Conservation (phyloP, 2,113 vertebrate genomes). For the Turdus rufiventris region DNA sequence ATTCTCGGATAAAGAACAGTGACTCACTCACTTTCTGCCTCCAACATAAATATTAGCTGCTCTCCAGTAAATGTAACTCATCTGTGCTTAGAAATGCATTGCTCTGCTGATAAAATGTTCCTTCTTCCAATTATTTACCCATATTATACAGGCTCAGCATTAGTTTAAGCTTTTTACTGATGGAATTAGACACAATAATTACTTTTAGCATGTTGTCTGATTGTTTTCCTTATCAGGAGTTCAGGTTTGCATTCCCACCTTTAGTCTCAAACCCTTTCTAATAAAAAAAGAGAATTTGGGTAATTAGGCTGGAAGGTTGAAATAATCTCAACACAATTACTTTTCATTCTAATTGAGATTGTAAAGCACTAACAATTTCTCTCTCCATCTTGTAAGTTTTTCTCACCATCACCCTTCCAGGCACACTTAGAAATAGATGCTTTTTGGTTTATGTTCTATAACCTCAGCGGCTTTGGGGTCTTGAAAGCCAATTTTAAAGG, state of each 20-base stretch:
- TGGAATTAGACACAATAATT: neutral
- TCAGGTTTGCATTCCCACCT: neutral
- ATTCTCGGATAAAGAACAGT: neutral
- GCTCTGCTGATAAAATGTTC: neutral
- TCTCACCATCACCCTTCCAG: neutral
- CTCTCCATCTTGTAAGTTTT: neutral
- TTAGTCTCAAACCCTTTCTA: neutral
- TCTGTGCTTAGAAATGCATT: neutral
- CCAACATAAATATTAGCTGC: neutral
- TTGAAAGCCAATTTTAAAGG: constrained; percentile 31
- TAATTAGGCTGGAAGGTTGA: neutral
- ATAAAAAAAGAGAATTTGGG: neutral
- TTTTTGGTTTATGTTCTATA: constrained; percentile 2
- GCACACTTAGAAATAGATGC: neutral
- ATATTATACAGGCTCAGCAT: neutral
- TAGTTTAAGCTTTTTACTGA: neutral
- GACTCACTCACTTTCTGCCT: neutral
- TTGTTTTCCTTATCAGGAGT: neutral
- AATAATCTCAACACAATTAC: constrained; percentile 3
- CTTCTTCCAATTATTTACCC: neutral
- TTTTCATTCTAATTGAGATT: neutral
- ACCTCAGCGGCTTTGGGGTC: neutral
- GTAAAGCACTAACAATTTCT: neutral
- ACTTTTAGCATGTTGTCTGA: neutral
- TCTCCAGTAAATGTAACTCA: neutral